Conservation (phyloP, 2,113 vertebrate genomes). For the Petrocephalus zakoni region DNA sequence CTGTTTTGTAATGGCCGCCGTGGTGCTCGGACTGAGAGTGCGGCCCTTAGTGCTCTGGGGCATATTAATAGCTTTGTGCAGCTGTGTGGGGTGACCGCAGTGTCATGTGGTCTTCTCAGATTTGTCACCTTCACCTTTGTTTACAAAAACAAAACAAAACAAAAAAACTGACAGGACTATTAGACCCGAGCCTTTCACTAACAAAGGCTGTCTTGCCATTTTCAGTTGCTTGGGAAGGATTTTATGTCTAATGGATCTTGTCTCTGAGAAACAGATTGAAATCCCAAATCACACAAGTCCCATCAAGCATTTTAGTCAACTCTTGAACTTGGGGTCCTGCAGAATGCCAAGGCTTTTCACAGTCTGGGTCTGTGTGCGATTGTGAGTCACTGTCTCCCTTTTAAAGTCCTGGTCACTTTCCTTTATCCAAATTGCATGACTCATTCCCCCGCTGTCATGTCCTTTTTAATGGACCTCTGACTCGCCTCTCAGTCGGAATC, state of each 20-base stretch:
- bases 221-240: not conserved
- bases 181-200: not conserved
- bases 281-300: not conserved
- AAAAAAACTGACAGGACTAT: not conserved
- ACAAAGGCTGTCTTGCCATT: not conserved
- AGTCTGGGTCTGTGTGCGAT: not conserved
- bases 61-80: not conserved
- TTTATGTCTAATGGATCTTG: not conserved
- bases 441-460: not conserved
- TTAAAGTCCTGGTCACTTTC: not conserved
- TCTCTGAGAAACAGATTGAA: not conserved
- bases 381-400: not conserved
- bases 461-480: not conserved
- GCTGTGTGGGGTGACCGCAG: not conserved
- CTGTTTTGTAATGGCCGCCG: not conserved
- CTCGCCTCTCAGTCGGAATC: not conserved
- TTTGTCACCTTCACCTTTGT: slow-evolving; percentile 1
- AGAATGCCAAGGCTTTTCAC: not conserved
- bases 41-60: not conserved
- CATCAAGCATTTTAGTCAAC: slow-evolving; percentile 8
- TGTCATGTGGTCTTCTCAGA: not conserved
- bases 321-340: not conserved
- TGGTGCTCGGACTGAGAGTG: not conserved
- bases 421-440: not conserved
- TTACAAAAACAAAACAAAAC: not conserved